Conservation (phyloP, 2,888 invertebrate genomes). For the Sturmia bella region DNA sequence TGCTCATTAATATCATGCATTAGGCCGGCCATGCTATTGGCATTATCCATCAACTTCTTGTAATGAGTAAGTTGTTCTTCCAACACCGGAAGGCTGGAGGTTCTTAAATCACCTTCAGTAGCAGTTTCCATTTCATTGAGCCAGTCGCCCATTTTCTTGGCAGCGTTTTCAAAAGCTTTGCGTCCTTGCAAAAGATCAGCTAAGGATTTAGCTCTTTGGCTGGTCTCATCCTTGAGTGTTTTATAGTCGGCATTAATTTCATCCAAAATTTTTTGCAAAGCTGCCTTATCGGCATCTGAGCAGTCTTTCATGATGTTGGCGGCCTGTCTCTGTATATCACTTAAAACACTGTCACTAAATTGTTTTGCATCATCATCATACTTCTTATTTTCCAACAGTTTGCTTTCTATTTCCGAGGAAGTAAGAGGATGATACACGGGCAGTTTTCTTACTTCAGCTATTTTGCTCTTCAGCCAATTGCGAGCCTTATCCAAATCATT, state of each 20-base stretch:
- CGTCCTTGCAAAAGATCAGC: slow-evolving; percentile 89
- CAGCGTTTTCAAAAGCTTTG: slow-evolving; percentile 90
- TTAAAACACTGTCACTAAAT: slow-evolving; percentile 88
- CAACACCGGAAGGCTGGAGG: slow-evolving; percentile 90
- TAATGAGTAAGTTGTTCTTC: slow-evolving; percentile 95
- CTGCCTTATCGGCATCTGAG: slow-evolving; percentile 86
- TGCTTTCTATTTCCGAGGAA: slow-evolving; percentile 91
- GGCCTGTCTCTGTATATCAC: slow-evolving; percentile 89
- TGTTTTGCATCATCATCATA: slow-evolving; percentile 89
- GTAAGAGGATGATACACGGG: slow-evolving; percentile 90
- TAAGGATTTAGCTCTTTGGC: slow-evolving; percentile 87
- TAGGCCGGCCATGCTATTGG: slow-evolving; percentile 86
- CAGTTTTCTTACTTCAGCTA: slow-evolving; percentile 87
- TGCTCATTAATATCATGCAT: slow-evolving; percentile 90
- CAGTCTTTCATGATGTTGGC: slow-evolving; percentile 91
- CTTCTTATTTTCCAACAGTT: slow-evolving; percentile 88
- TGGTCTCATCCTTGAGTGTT: slow-evolving; percentile 87
- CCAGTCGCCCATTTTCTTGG: slow-evolving; percentile 93
- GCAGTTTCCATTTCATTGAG: slow-evolving; percentile 94
- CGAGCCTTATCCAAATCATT: slow-evolving; percentile 89
- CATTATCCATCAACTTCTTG: slow-evolving; percentile 89
- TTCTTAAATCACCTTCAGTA: slow-evolving; percentile 90
- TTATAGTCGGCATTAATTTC: slow-evolving; percentile 88
- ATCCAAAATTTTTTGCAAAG: slow-evolving; percentile 86
- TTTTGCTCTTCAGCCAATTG: slow-evolving; percentile 90